Conservation (phyloP, 2,797 vertebrate genomes). For the Pelobates cultripes region DNA sequence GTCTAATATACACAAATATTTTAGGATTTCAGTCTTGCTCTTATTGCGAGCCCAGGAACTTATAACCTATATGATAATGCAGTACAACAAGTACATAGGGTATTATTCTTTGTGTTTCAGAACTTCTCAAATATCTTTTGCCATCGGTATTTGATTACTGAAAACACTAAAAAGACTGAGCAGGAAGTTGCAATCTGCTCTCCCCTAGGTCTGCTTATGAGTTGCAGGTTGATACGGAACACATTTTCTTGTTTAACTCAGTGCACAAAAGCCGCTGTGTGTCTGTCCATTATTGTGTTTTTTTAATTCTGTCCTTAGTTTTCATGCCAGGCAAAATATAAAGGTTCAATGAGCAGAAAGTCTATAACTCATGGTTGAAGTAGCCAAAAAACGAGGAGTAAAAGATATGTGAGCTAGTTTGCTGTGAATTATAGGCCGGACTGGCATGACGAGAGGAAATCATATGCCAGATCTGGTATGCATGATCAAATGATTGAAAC, state of each 20-base stretch:
- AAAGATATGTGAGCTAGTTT: neutral
- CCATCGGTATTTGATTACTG: too few species aligned
- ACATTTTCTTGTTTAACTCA: slow-evolving; percentile 7
- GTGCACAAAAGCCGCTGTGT: slow-evolving; percentile 17
- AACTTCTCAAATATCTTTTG: too few species aligned
- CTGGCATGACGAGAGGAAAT: neutral
- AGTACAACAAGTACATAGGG: too few species aligned
- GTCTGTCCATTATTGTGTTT: neutral
- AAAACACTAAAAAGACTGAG: neutral
- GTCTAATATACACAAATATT: too few species aligned
- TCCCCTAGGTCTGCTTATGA: slow-evolving; percentile 18
- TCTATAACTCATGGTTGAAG: neutral
- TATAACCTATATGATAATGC: too few species aligned
- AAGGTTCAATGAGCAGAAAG: slow-evolving; percentile 21
- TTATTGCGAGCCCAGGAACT: too few species aligned
- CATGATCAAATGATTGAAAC: too few species aligned
- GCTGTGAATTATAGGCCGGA: neutral
- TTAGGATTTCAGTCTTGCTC: too few species aligned
- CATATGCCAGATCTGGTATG: neutral
- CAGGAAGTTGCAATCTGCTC: slow-evolving; percentile 9
- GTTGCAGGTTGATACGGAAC: slow-evolving; percentile 29
- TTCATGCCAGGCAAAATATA: slow-evolving; percentile 35
- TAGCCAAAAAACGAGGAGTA: neutral
- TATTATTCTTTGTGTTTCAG: too few species aligned
- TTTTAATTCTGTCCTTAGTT: neutral